Conservation (phyloP, 1,140 invertebrate species). For the Drosophila sturtevanti region DNA sequence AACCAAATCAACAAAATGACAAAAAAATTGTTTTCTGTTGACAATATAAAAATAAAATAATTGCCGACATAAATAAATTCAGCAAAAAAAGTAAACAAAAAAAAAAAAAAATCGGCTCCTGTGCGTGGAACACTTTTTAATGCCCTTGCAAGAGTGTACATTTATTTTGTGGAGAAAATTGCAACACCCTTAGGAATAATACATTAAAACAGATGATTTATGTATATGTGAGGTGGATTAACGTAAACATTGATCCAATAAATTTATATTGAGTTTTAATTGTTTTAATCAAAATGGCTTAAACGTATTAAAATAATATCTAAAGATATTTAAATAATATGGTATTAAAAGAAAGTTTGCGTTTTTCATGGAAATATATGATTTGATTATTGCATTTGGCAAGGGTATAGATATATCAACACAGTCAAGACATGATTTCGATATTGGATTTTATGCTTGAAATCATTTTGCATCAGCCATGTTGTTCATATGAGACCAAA, state of each 20-base stretch:
- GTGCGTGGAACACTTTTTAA: constrained; percentile 70
- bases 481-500: constrained; percentile 48
- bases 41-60: constrained; percentile 82
- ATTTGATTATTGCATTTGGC: background rate
- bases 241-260: too few relatives aligned
- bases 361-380: too few relatives aligned
- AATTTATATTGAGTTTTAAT: too few relatives aligned
- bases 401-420: background rate
- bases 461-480: constrained; percentile 8
- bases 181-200: too few relatives aligned
- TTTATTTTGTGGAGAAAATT: background rate
- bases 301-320: too few relatives aligned
- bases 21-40: constrained; percentile 55
- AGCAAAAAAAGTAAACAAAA: background rate
- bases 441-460: constrained; percentile 6
- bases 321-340: too few relatives aligned
- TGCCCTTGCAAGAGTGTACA: constrained; percentile 16
- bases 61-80: constrained; percentile 81
- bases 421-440: background rate
- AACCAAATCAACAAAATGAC: background rate
- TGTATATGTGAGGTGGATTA: too few relatives aligned
- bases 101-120: constrained; percentile 21
- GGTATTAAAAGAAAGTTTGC: too few relatives aligned
- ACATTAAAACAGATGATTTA: too few relatives aligned
- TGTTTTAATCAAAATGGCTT: too few relatives aligned